A percentile compares a stretch with the other conserved stretches of the same genome.
phyloP scores from a whole-genome alignment of 2,888 invertebrate genomes.

The Catocala nupta region DNA sequence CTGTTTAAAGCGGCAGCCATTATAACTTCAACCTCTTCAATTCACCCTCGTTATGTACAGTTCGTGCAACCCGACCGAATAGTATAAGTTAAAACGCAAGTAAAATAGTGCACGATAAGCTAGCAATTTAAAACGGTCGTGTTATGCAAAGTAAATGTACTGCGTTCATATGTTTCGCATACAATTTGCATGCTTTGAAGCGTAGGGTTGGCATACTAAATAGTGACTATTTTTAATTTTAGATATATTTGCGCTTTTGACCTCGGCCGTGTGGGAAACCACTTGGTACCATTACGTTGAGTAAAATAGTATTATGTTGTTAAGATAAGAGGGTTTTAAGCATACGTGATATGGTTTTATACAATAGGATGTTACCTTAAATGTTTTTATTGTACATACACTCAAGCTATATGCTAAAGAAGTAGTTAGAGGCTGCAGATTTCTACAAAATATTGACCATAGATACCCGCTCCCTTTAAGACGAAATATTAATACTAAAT shows the following conservation, averaged over 20 bases:
- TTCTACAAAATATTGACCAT: too few species aligned
- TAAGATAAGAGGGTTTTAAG: not conserved
- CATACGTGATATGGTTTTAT: not conserved
- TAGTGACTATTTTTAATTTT: constrained; percentile 62
- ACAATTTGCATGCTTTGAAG: constrained; percentile 65
- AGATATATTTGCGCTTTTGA: constrained; percentile 50
- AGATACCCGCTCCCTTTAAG: too few species aligned
- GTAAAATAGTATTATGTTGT: not conserved
- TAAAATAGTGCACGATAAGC: constrained; percentile 12
- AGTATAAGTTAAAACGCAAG: constrained; percentile 31
- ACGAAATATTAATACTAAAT: too few species aligned
- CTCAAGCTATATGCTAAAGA: too few species aligned
- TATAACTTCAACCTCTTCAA: constrained; percentile 35
- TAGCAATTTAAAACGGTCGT: constrained; percentile 34
- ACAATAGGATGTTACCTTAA: too few species aligned
- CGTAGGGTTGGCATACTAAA: constrained; percentile 70
- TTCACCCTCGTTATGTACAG: constrained; percentile 42
- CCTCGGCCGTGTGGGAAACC: constrained; percentile 42
- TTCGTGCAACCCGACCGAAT: constrained; percentile 48
- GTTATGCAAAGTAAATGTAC: constrained; percentile 57
- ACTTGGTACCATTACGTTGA: not conserved
- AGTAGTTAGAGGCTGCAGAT: too few species aligned
- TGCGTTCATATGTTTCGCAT: constrained; percentile 58
- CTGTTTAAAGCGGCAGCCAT: constrained; percentile 23
- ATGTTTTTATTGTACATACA: too few species aligned